Base-by-base conservation (phyloP, 1,140 invertebrate genomes). In the Cotesia chilonis region DNA sequence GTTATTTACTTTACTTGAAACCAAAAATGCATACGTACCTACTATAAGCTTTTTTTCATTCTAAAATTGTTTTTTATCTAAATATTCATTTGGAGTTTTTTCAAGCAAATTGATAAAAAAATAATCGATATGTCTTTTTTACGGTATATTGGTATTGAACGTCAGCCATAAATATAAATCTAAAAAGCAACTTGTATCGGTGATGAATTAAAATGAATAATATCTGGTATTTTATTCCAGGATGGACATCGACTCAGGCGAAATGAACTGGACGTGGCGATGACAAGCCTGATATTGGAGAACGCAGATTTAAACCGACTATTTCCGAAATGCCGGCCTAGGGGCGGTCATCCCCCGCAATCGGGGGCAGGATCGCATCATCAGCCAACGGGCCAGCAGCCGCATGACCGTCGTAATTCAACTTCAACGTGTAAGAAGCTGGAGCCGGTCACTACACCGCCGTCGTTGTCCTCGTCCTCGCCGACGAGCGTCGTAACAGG, bases 241-340 rank as follows among this genome's bases (percentile, higher is more conserved):
- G 79, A 83, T 83, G 81, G 78, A 79, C 72, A 81, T 75, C 72
- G 68, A 75, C 55, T 67, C 77, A 68, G 76, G 68, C 72, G 77
- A 78, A 61, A 80, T 77, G 81, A 81, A 81, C 68, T 80, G 80
- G 72, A 72, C 74, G 77, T 79, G 84, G 86, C 86, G 86, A 87
- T 87, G 86, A 87, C 86, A 85, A 86, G 85, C 71, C 79, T 87
- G 85, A 87, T 87, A 78, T 85, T 87, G 82, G 86, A 87, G 78
- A 87, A 86, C 85, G 80, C 85, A 72, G 86, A 87, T 76, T 84
- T 87, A 78, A 87, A 85, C 76, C 84, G 80, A 82, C 83, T 87
- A 78, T 87, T 87, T 80, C 85, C 85, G 73, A 87, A 87, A 87
- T 87, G 86, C 82, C 86, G 86, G 85, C 86, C 86, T 87, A 87